phyloP scores from a whole-genome alignment of 2,113 vertebrate genomes.

The Pseudonaja textilis region DNA sequence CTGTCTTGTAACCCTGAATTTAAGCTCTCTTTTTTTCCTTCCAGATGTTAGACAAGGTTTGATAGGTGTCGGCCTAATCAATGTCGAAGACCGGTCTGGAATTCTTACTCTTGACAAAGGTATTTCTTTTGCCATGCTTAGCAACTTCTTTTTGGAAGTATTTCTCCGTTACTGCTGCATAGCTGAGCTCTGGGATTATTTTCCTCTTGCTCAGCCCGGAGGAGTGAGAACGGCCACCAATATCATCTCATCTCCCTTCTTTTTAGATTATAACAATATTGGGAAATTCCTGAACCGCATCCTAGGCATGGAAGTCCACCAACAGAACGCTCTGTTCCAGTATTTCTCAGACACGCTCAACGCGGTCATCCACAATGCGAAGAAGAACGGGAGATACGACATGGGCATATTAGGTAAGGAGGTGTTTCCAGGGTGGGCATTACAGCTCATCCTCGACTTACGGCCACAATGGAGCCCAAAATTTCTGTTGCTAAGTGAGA shows the following conservation, averaged over 20 bases:
- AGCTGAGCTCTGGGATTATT: not conserved
- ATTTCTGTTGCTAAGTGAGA: not conserved
- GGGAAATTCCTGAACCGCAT: constrained; percentile 98
- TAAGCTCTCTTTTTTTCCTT: constrained; percentile 24
- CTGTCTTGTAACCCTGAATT: not conserved
- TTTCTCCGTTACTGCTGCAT: too few relatives aligned
- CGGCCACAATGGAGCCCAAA: not conserved
- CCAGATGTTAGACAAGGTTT: constrained; percentile 91
- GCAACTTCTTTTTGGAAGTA: fast-evolving
- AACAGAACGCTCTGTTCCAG: constrained; percentile 97
- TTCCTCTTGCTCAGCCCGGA: too few relatives aligned
- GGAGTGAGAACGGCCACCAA: not conserved
- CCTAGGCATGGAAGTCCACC: constrained; percentile 96
- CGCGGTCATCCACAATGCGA: constrained; percentile 95
- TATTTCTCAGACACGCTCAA: constrained; percentile 94
- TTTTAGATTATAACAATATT: constrained; percentile 96
- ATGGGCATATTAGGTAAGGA: constrained; percentile 94
- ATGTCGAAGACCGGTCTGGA: constrained; percentile 90
- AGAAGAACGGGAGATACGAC: constrained; percentile 94
- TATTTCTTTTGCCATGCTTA: constrained; percentile 50
- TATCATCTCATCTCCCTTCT: not conserved
- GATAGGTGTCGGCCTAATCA: constrained; percentile 94
- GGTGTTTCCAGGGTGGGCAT: not conserved
- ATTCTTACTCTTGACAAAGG: constrained; percentile 93
- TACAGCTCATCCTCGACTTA: not conserved